Percentiles rank a stretch among this genome's conserved stretches.
Evolutionary conservation across 2,797 vertebrate species (phyloP).

Genomic region (Clarias pachynema): DNA sequence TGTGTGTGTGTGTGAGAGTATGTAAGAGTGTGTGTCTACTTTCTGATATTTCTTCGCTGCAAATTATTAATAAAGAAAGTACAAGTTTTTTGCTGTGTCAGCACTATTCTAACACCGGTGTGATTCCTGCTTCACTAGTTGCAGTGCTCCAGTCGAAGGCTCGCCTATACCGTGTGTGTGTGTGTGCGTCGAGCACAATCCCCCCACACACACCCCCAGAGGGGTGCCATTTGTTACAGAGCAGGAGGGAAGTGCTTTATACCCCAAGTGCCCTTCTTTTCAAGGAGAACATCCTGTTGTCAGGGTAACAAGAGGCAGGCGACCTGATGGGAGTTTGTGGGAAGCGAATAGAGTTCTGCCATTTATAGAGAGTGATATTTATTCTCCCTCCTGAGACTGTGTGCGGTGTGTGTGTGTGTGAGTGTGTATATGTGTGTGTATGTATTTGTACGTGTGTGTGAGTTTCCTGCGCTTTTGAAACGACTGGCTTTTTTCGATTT

Average conservation of each 20-base stretch:
- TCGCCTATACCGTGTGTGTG: slow-evolving; percentile 22
- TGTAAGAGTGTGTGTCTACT: neutral
- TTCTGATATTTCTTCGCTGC: neutral
- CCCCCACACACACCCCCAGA: slow-evolving; percentile 17
- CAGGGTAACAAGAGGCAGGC: slow-evolving; percentile 55
- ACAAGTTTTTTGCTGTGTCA: neutral
- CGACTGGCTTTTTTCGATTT: slow-evolving; percentile 10
- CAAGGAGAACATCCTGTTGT: slow-evolving; percentile 56
- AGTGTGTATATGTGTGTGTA: slow-evolving; percentile 8
- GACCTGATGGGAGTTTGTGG: slow-evolving; percentile 44
- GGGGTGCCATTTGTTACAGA: slow-evolving; percentile 43
- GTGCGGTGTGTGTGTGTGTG: neutral
- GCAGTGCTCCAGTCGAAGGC: slow-evolving; percentile 25
- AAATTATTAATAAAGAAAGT: neutral
- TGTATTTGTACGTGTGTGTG: neutral
- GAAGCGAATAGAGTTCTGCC: slow-evolving; percentile 44
- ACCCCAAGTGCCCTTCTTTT: slow-evolving; percentile 47
- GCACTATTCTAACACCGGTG: neutral
- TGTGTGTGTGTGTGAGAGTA: neutral
- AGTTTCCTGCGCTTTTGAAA: slow-evolving; percentile 34
- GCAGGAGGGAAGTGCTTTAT: slow-evolving; percentile 38
- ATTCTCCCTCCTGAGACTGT: slow-evolving; percentile 19
- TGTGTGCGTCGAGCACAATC: slow-evolving; percentile 18
- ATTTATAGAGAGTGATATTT: slow-evolving; percentile 45
- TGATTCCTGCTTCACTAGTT: neutral